Base-by-base conservation (phyloP, 1,140 invertebrate genomes). In the Gonioctena quinquepunctata region DNA sequence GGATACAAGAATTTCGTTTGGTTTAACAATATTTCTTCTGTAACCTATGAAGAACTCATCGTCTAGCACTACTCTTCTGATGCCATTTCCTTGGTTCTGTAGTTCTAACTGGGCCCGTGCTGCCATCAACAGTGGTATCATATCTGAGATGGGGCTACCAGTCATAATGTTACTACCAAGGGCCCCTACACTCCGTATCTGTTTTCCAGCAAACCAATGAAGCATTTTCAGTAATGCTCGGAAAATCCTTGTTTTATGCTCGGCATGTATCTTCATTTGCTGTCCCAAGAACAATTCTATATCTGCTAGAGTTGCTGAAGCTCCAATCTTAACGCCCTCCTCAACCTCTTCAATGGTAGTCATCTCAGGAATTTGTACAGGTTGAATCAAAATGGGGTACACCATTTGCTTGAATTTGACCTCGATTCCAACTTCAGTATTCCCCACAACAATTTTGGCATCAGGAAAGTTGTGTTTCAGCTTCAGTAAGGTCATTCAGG, bases 401-500 rank as follows among this genome's bases (percentile, higher is more conserved):
- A 89, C 74, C 73, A 89, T 90, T 73, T 94, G 90, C 80, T 96
- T 96, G 77, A 97, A 94, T 81, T 97, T 98, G 0, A 94, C 87
- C 87, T 98, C 96, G 27, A 98, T 90, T 82, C 95, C 95, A 63
- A 98, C 87, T 90, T 98, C 96, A 0, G 96, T 96, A 82, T 98
- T 98, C 16, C 97, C 97, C 54, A 92, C 91, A 13, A 98, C 89
- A n/a, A 99, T 86, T 86, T 94, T 95, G 6, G 93, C 92, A 73
- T 89, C 72, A 0, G 93, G 93, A 85, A 89, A 88, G 60, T 86
- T 81, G 11, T 86, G 71, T 85, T 97, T 98, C 13, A 98, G 82
- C 19, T 86, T 74, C 1, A 98, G 79, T 2, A n/a, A 98, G 78
- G 62, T 94, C 86, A 22, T 88, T 71, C 16, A 96, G 76, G 25